These are phyloP conservation scores for Bujurquina vittata DNA, from an alignment of 2,113 vertebrate species.

Conservation along the genomic window DNA sequence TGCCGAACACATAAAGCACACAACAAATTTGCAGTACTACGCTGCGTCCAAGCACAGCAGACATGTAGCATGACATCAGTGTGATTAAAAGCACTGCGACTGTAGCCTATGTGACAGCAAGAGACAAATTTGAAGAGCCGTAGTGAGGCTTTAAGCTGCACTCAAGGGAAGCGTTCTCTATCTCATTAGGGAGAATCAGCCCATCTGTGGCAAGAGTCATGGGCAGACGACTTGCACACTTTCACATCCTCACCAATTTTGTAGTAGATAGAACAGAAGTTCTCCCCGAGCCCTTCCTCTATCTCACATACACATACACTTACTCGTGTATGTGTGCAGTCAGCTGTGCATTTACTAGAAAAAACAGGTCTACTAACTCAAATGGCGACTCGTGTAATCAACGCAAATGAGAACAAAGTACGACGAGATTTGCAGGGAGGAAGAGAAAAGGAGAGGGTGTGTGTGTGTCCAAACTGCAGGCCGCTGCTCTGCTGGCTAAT, in stretches of 20 bases:
- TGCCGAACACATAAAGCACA: not conserved
- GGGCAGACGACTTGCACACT: conserved; percentile 48
- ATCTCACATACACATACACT: conserved; percentile 21
- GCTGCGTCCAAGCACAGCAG: not conserved
- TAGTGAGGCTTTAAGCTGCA: conserved; percentile 58
- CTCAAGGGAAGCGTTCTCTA: conserved; percentile 52
- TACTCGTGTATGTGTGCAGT: not conserved
- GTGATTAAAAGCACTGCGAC: not conserved
- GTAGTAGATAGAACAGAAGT: conserved; percentile 29
- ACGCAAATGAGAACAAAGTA: not conserved
- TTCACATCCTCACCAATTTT: conserved; percentile 73
- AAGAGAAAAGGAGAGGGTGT: not conserved
- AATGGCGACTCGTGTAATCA: not conserved
- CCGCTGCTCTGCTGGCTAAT: conserved; percentile 64
- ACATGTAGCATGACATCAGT: not conserved
- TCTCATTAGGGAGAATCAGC: conserved; percentile 71
- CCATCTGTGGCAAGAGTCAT: conserved; percentile 74
- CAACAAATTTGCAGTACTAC: not conserved
- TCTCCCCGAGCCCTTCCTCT: conserved; percentile 48
- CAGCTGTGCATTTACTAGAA: conserved; percentile 2
- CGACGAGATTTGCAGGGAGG: not conserved
- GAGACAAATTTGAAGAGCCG: conserved; percentile 46
- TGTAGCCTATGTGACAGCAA: conserved; percentile 10
- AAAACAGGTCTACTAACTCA: not conserved
- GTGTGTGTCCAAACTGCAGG: not conserved